phyloP scores from a whole-genome alignment of 2,113 vertebrate species.

The Motacilla alba region DNA sequence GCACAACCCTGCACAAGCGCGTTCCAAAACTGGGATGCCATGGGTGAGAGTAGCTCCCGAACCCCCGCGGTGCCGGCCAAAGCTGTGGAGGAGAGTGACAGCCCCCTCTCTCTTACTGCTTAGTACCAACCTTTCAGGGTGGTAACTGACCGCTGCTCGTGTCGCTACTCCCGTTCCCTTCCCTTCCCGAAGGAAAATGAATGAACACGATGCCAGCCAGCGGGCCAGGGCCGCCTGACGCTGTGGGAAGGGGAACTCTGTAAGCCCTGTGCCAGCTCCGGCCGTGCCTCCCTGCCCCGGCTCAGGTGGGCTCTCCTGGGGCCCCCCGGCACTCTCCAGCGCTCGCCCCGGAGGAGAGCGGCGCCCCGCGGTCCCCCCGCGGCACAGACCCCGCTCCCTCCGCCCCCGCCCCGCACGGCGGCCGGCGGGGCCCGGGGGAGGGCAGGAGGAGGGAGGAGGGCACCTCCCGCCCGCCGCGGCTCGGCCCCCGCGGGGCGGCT shows the following conservation, averaged over 20 bases:
- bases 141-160: rapidly evolving
- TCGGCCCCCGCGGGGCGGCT: neutral
- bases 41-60: rapidly evolving
- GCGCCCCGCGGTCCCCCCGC: rapidly evolving
- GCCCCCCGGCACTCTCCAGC: rapidly evolving
- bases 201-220: neutral
- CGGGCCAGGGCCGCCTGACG: neutral
- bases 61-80: neutral
- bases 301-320: neutral
- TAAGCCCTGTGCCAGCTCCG: rapidly evolving
- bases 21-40: neutral
- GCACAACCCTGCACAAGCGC: rapidly evolving
- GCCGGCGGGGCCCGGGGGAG: neutral
- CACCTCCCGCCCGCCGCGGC: neutral
- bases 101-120: neutral
- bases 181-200: neutral
- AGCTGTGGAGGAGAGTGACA: neutral
- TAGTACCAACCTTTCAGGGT: neutral
- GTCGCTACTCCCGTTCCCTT: neutral
- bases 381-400: too few relatives aligned
- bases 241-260: rapidly evolving
- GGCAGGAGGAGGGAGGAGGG: neutral
- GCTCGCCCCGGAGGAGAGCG: neutral
- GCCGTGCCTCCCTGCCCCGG: neutral
- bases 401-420: neutral